Evolutionary conservation across 2,797 vertebrate species (phyloP), one percentile per base, ranked within the genome.

Genomic region (Agapornis canus): DNA sequence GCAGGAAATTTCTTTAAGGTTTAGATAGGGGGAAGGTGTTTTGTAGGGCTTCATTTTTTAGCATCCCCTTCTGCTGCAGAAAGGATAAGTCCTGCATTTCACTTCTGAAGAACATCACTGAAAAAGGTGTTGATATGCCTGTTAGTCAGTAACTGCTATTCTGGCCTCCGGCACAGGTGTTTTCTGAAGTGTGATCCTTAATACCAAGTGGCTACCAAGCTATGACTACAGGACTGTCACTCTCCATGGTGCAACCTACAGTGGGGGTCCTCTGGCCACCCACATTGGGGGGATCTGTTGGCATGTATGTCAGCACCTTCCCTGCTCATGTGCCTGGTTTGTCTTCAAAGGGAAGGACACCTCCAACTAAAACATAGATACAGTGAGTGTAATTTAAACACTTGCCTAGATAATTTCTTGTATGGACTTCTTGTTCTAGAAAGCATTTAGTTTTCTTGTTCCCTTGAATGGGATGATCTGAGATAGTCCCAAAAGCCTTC

Each of bases 251-350:
- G 8, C 7, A 61, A 3, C 19, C 35, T 35, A 26, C 2, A 35
- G 40, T 32, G 27, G 52, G 8, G 6, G 5, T 16, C 8, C 10
- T 10, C 18, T 54, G 8, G 48, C 5, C 35, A 69, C 3, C 7
- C 31, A 68, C 6, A 65, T 6, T 22, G 11, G 11, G n/a, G 9
- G 10, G 6, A 69, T 17, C 10, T 47, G 32, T 16, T 64, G 5
- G 13, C 3, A 9, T 7, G 11, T 51, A 10, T 45, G 48, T 40
- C 40, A 56, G 40, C 29, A 86, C 23, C 37, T 40, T 61, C 12
- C 27, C 29, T 57, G 26, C 16, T 72, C 37, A 17, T 0, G 0
- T 29, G 14, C 9, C 19, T 49, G 1, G 0, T 20, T 63, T 65
- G 82, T 48, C 22, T 51, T 64, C 60, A 47, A 37, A 63, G 27